Evolutionary conservation across 2,888 invertebrate species (phyloP).

Genomic region (Drosophila sordidapex): DNA sequence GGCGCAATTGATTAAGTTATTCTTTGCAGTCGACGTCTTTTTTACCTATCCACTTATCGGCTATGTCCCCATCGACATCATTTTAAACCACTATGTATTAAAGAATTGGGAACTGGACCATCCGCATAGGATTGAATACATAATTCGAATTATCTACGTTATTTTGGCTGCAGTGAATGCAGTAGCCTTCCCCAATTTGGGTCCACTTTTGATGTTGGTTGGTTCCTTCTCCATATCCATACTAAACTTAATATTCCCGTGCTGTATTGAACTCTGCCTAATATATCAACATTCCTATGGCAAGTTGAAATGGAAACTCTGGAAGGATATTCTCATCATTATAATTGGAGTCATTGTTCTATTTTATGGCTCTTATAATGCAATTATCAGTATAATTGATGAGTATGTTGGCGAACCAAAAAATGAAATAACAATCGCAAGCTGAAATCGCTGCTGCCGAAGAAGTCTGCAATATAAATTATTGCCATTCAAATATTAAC

Average conservation of each 20-base stretch:
- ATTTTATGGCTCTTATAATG: slow-evolving; percentile 14
- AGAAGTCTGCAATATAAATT: not conserved
- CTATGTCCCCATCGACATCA: slow-evolving; percentile 97
- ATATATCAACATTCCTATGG: slow-evolving; percentile 40
- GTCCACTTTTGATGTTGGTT: slow-evolving; percentile 47
- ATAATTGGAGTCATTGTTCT: slow-evolving; percentile 31
- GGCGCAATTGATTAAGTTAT: slow-evolving; percentile 90
- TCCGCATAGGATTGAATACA: slow-evolving; percentile 34
- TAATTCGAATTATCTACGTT: slow-evolving; percentile 35
- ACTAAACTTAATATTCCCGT: slow-evolving; percentile 59
- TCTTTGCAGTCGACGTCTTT: slow-evolving; percentile 93
- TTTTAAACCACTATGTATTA: slow-evolving; percentile 87
- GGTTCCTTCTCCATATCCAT: slow-evolving; percentile 53
- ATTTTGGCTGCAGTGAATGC: slow-evolving; percentile 35
- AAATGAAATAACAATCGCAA: not conserved
- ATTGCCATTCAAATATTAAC: not conserved
- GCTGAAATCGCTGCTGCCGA: not conserved
- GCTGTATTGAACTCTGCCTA: slow-evolving; percentile 51
- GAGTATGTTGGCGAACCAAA: slow-evolving; percentile 9
- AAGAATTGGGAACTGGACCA: not conserved
- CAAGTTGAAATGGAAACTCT: slow-evolving; percentile 36
- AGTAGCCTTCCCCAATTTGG: slow-evolving; percentile 45
- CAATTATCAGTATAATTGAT: slow-evolving; percentile 13
- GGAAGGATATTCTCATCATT: slow-evolving; percentile 36
- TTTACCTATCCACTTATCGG: slow-evolving; percentile 96